Evolutionary conservation across 2,797 vertebrate genomes (phyloP).

Genomic region (Morus bassanus): DNA sequence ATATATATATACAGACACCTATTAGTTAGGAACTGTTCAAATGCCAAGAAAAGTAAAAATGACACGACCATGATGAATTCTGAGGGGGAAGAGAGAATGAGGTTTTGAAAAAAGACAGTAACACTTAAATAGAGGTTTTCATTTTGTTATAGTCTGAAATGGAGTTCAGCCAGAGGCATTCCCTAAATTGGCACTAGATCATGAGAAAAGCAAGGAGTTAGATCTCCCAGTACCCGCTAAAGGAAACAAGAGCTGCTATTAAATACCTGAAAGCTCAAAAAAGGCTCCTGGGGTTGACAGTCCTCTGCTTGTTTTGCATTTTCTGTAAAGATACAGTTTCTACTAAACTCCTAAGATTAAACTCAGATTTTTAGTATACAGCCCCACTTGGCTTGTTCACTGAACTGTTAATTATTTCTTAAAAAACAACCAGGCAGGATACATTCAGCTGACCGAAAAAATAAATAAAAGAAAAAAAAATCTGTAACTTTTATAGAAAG

Average conservation of each 20-base stretch:
- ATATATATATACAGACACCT: not conserved
- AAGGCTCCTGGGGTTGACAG: not conserved
- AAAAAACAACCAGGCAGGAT: not conserved
- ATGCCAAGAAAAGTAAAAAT: not conserved
- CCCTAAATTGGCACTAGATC: not conserved
- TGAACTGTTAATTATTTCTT: not conserved
- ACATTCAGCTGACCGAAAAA: not conserved
- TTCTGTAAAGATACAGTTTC: not conserved
- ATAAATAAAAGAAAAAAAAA: accelerated
- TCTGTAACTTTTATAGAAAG: not conserved
- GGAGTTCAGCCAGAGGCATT: not conserved
- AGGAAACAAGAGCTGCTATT: not conserved
- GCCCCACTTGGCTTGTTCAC: not conserved
- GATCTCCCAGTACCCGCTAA: not conserved
- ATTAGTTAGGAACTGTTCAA: not conserved
- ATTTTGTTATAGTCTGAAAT: not conserved
- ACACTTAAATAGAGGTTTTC: not conserved
- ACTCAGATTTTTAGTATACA: not conserved
- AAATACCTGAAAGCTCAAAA: constrained; percentile 24
- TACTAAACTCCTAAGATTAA: constrained; percentile 5
- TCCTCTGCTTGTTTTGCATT: constrained; percentile 16
- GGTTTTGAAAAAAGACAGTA: not conserved
- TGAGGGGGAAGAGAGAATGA: not conserved
- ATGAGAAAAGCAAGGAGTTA: constrained; percentile 24
- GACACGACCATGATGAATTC: not conserved